Conservation (phyloP, 2,888 invertebrate species). For the Drosophila mulleri region DNA sequence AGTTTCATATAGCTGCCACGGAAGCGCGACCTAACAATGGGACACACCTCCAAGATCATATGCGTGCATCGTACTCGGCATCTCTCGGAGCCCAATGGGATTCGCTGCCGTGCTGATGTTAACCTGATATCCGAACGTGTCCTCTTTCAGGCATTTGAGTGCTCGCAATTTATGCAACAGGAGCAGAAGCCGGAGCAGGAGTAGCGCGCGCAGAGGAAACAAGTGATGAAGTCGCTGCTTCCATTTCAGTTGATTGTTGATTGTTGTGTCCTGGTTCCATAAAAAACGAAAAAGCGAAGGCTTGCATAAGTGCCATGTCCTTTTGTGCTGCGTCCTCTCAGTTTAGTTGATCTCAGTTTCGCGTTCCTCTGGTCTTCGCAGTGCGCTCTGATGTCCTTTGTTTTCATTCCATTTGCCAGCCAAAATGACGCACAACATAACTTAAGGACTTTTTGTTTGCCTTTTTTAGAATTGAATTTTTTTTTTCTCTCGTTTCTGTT, state of each 20-base stretch:
- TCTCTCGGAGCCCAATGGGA: conserved; percentile 21
- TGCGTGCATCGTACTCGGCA: conserved; percentile 36
- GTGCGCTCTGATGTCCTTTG: conserved; percentile 49
- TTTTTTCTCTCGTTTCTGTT: conserved; percentile 28
- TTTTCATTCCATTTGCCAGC: conserved; percentile 64
- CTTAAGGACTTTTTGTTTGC: conserved; percentile 84
- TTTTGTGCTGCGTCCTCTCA: conserved; percentile 41
- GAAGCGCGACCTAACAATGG: conserved; percentile 72
- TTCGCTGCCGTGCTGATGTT: conserved; percentile 42
- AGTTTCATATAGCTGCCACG: conserved; percentile 72
- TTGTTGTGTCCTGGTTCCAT: conserved; percentile 57
- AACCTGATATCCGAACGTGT: conserved; percentile 79
- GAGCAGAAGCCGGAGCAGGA: conserved; percentile 54
- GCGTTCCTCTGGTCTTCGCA: conserved; percentile 35
- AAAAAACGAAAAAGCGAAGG: conserved; percentile 13
- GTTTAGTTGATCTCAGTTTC: conserved; percentile 26
- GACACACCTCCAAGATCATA: conserved; percentile 80
- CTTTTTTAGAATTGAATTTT: conserved; percentile 74
- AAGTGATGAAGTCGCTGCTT: conserved; percentile 85
- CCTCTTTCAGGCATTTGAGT: conserved; percentile 64
- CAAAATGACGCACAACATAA: conserved; percentile 81
- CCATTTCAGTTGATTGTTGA: conserved; percentile 76
- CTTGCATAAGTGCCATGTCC: conserved; percentile 71
- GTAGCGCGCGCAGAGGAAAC: conserved; percentile 72
- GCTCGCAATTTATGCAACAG: conserved; percentile 72